phyloP scores from a whole-genome alignment of 2,888 invertebrate genomes.

The Drosophila mettleri region DNA sequence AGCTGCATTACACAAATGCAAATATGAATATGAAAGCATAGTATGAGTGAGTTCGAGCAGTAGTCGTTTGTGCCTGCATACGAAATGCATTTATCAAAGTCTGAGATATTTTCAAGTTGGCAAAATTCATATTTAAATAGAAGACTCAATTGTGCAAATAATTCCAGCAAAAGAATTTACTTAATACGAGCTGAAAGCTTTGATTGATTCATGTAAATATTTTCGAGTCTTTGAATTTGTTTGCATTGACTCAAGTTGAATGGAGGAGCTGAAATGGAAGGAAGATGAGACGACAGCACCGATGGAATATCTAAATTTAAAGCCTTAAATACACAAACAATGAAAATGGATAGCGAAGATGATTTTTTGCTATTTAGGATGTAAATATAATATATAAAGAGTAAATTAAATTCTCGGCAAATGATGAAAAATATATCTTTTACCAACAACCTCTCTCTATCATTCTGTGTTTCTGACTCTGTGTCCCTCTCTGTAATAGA shows the following conservation, averaged over 20 bases:
- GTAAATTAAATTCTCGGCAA: too few species aligned
- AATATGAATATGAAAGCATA: slow-evolving; percentile 22
- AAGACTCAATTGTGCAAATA: slow-evolving; percentile 25
- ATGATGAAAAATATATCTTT: too few species aligned
- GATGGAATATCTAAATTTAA: too few species aligned
- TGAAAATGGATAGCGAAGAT: too few species aligned
- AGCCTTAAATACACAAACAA: too few species aligned
- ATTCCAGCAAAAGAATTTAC: slow-evolving; percentile 13
- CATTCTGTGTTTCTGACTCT: too few species aligned
- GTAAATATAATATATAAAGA: too few species aligned
- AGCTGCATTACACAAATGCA: slow-evolving; percentile 38
- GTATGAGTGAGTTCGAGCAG: neutral
- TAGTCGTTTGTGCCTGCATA: slow-evolving; percentile 19
- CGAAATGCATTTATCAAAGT: slow-evolving; percentile 10
- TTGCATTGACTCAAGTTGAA: neutral
- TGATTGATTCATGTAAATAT: neutral
- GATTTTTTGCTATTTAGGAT: too few species aligned
- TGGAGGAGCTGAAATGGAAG: neutral
- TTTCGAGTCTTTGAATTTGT: neutral
- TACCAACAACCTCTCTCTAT: too few species aligned
- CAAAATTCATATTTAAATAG: slow-evolving; percentile 30
- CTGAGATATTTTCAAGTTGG: slow-evolving; percentile 16
- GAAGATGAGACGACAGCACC: too few species aligned
- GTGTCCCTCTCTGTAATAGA: too few species aligned
- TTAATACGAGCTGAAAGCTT: neutral